These are phyloP conservation scores for Arrhamphus sclerolepis DNA, from an alignment of 2,797 vertebrate genomes.

Conservation along the genomic window DNA sequence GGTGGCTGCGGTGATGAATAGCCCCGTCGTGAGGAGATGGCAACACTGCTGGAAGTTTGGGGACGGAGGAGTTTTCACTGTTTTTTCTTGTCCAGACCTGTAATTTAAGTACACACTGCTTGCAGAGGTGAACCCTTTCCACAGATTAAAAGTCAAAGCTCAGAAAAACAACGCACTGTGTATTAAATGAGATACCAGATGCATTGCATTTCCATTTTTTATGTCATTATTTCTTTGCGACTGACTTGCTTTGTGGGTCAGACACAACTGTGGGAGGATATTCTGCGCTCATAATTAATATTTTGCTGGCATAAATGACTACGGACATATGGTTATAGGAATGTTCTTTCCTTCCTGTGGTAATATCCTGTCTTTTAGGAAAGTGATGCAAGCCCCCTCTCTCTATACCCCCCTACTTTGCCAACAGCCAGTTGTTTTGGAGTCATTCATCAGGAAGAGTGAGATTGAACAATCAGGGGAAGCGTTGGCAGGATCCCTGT, in stretches of 20 bases:
- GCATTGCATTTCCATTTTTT: too few species aligned
- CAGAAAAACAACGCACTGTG: neutral
- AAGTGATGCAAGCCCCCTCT: slow-evolving; percentile 5
- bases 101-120: neutral
- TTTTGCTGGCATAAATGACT: slow-evolving; percentile 39
- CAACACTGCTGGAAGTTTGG: slow-evolving; percentile 46
- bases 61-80: slow-evolving; percentile 38
- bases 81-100: slow-evolving; percentile 10
- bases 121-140: slow-evolving; percentile 8
- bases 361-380: slow-evolving; percentile 36
- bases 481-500: slow-evolving; percentile 60
- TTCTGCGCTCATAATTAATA: slow-evolving; percentile 29
- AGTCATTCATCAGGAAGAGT: slow-evolving; percentile 70
- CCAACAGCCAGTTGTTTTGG: slow-evolving; percentile 58
- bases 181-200: too few species aligned
- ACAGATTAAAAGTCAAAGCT: slow-evolving; percentile 20
- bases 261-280: slow-evolving; percentile 24
- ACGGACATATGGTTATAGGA: slow-evolving; percentile 42
- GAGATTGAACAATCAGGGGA: slow-evolving; percentile 59
- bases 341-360: slow-evolving; percentile 22
- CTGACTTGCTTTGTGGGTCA: neutral
- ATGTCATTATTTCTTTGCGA: too few species aligned
- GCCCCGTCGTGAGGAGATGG: slow-evolving; percentile 44
- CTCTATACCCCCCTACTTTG: slow-evolving; percentile 7
- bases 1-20: slow-evolving; percentile 61